Evolutionary conservation across 2,888 invertebrate species (phyloP).

Genomic region (Rhorus exstirpatorius): DNA sequence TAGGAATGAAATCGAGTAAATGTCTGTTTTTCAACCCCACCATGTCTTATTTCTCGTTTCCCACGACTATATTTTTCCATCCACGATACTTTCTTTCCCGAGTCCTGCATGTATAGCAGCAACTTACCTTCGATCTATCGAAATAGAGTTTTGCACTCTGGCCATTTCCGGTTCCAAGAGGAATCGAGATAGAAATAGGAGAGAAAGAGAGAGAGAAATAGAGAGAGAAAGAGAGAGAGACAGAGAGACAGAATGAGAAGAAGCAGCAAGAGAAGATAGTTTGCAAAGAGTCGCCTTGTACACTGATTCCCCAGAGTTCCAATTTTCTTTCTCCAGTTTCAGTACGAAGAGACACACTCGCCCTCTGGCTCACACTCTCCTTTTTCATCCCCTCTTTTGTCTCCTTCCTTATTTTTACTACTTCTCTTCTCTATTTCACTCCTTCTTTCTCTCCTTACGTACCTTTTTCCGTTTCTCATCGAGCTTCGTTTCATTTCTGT

Average conservation of each 20-base stretch:
- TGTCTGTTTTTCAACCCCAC: neutral
- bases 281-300: slow-evolving; percentile 61
- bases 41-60: neutral
- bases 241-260: neutral
- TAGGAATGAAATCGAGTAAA: too few relatives aligned
- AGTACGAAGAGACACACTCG: slow-evolving; percentile 49
- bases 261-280: slow-evolving; percentile 49
- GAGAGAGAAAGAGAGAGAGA: too few relatives aligned
- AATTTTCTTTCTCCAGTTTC: slow-evolving; percentile 56
- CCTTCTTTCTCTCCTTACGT: slow-evolving; percentile 1
- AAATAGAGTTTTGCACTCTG: slow-evolving; percentile 67
- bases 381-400: neutral
- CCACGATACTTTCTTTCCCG: neutral
- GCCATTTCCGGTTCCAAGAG: slow-evolving; percentile 56
- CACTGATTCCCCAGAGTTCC: slow-evolving; percentile 66
- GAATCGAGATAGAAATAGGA: slow-evolving; percentile 44
- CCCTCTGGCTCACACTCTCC: slow-evolving; percentile 18
- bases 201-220: too few relatives aligned
- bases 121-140: slow-evolving; percentile 58
- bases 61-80: slow-evolving; percentile 27
- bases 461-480: slow-evolving; percentile 31
- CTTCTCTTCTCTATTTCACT: slow-evolving; percentile 22
- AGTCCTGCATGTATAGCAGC: neutral
- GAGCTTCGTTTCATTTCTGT: slow-evolving; percentile 20
- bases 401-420: neutral